Evolutionary conservation across 2,113 vertebrate species (phyloP).

Genomic region (Lamprologus sp.): DNA sequence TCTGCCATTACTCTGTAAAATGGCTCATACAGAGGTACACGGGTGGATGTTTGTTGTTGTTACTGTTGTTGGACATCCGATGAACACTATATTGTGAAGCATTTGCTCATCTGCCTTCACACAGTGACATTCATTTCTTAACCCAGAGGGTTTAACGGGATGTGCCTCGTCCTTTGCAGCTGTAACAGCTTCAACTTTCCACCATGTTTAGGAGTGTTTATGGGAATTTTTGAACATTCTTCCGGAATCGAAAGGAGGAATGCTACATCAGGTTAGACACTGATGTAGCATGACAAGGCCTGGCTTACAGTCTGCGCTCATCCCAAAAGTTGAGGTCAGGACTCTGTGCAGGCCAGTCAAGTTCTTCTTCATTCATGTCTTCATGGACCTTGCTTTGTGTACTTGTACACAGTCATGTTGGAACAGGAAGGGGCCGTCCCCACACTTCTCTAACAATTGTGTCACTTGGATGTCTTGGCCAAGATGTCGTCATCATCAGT

Average conservation of each 20-base stretch:
- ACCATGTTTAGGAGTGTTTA: neutral
- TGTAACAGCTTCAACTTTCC: neutral
- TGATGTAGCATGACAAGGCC: neutral
- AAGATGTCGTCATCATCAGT: neutral
- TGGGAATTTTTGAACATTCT: neutral
- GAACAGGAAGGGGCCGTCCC: neutral
- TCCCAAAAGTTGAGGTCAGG: neutral
- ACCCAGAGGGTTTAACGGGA: neutral
- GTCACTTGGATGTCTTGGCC: neutral
- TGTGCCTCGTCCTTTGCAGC: neutral
- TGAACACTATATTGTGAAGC: neutral
- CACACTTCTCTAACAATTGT: neutral
- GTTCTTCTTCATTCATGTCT: neutral
- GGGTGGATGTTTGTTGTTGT: neutral
- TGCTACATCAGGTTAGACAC: neutral
- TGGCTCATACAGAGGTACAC: neutral
- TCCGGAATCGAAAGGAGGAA: neutral
- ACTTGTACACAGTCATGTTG: neutral
- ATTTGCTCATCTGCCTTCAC: neutral
- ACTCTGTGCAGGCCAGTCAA: neutral
- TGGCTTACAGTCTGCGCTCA: neutral
- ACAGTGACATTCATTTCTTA: neutral
- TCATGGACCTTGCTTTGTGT: neutral
- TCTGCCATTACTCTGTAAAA: neutral
- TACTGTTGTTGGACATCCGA: neutral